Evolutionary conservation across 2,797 vertebrate genomes (phyloP).

Genomic region (Delichon dasypus): DNA sequence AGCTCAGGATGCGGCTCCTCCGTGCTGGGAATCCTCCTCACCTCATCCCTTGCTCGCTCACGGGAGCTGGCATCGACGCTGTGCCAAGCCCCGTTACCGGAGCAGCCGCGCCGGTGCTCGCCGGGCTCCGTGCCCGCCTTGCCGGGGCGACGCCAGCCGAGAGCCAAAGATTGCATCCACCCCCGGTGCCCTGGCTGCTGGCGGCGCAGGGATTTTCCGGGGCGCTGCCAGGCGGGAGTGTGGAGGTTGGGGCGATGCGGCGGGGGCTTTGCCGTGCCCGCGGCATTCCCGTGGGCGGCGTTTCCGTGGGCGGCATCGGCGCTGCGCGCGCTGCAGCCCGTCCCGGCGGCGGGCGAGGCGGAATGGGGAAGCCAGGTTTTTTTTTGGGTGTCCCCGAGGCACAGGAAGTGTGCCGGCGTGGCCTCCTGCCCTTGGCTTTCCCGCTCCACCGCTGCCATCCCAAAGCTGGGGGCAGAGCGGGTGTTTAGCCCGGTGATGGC

Average conservation of each 20-base stretch:
- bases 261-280: neutral
- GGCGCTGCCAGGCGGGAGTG: neutral
- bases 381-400: constrained; percentile 6
- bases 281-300: neutral
- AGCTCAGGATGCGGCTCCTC: neutral
- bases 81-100: neutral
- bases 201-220: neutral
- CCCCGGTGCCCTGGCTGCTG: neutral
- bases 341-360: neutral
- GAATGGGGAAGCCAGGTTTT: neutral
- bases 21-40: neutral
- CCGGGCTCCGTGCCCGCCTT: neutral
- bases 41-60: neutral
- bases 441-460: accelerated
- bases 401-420: neutral
- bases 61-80: neutral
- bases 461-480: neutral
- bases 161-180: neutral
- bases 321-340: neutral
- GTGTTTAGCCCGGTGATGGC: neutral
- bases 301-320: neutral
- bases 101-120: neutral
- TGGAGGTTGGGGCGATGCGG: neutral
- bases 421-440: neutral
- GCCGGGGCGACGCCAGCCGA: neutral